Base-by-base conservation (phyloP, 2,888 invertebrate genomes). In the Leptogaster cylindrica region DNA sequence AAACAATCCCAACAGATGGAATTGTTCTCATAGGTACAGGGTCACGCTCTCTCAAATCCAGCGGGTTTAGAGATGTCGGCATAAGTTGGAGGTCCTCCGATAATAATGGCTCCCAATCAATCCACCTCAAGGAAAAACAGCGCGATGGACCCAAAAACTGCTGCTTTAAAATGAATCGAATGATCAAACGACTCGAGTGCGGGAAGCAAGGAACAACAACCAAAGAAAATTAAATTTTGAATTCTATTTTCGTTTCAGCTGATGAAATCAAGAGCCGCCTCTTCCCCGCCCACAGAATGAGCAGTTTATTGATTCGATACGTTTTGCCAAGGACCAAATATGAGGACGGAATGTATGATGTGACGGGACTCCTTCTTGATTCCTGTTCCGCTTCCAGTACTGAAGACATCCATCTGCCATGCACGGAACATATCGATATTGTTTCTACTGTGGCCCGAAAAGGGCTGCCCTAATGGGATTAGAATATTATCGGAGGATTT, bases 211-310 rank as follows among this genome's bases (percentile, higher is more conserved):
- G 8, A 58, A 12, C 41, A 27, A 28, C 28, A 27, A 27, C 8
- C 16, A 5, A n/a, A 44, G 44, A 28, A 61, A 61, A 61, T 61
- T 44, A 44, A 44, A 61, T 61, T 61, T 61, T 61, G 61, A 61
- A 61, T 61, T 44, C 61, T 61, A 61, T 61, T 61, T 61, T 41
- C 61, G 61, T 61, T 61, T 31, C 61, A 20, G 44, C 44, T 61
- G 61, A 61, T 61, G 61, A 61, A 61, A 61, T 61, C 44, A 61
- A 28, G 44, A 61, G 44, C 28, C 18, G 61, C 28, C 44, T 10
- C 48, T 12, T 2, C 44, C n/a, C 31, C 61, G 16, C 41, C 18
- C 61, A 14, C 6, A 27, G 27, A 27, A 44, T 44, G 61, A 61
- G 44, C 61, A 44, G 20, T 61, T 44, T 61, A 61, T 61, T 61